Percentiles rank a stretch among this genome's conserved stretches.
phyloP scores from a whole-genome alignment of 2,113 vertebrate genomes.

The Dolichotis patagonum region DNA sequence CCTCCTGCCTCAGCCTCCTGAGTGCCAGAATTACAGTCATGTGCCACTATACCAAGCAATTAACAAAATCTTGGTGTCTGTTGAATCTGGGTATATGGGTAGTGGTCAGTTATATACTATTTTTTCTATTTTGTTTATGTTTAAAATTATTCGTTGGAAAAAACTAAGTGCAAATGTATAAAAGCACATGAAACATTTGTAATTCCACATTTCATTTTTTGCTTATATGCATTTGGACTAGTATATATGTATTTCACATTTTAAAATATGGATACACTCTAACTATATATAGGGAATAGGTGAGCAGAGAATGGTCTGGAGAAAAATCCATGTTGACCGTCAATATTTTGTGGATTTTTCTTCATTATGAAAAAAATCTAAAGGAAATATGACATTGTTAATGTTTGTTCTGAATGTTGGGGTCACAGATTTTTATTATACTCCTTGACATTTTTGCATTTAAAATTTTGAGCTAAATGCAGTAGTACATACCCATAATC shows the following conservation, averaged over 20 bases:
- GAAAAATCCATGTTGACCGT: not conserved
- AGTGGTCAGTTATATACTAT: constrained; percentile 14
- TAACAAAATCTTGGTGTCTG: constrained; percentile 19
- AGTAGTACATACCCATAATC: not conserved
- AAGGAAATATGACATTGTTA: not conserved
- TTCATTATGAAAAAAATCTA: not conserved
- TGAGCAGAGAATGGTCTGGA: not conserved
- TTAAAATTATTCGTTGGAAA: constrained; percentile 54
- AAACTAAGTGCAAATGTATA: not conserved
- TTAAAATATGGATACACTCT: not conserved
- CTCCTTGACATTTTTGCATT: not conserved
- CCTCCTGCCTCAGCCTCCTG: not conserved
- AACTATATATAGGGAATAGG: not conserved
- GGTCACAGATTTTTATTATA: not conserved
- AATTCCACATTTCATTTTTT: constrained; percentile 38
- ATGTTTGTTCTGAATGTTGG: constrained; percentile 40
- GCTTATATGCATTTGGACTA: not conserved
- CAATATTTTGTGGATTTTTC: not conserved
- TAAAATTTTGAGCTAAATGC: not conserved
- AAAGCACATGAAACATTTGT: not conserved
- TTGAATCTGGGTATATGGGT: constrained; percentile 26
- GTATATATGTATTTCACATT: not conserved
- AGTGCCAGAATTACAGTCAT: not conserved
- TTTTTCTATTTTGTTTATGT: not conserved
- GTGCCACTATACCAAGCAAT: not conserved